Base-by-base conservation (phyloP, 2,888 invertebrate species). In the Drosophila dives region DNA sequence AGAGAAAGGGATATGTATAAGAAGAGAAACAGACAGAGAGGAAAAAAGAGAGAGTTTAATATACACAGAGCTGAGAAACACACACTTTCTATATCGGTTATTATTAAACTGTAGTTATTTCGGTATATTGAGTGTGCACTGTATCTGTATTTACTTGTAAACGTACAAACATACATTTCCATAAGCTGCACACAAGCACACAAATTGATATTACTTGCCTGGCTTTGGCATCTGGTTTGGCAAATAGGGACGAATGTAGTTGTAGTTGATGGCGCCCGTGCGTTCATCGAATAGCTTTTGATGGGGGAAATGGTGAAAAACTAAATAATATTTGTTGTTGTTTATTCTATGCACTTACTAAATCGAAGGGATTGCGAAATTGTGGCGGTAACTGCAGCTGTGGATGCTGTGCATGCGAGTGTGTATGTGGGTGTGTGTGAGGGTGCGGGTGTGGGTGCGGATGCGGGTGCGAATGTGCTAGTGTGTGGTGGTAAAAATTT, bases 291-390 rank as follows among this genome's bases (percentile, higher is more conserved):
- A 88, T 32, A 91, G 72, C 90, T 91, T 40, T 49, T 15, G 32
- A 20, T 5, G 42, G n/a, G 45, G 45, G 15, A 45, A 45, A 40
- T 63, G 40, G 26, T 38, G 17, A 54, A 32, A 38, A 50, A 62
- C 8, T 7, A 12, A 33, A 32, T n/a, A 40, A 55, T 38, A 33
- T 32, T 56, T 42, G 33, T 64, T 48, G 38, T 34, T 48, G 29
- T 36, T 55, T 55, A 29, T 33, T 45, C 23, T 48, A 20, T 10
- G 26, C 48, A 80, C 91, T 79, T 85, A 90, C 90, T 80, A 89
- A 77, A 76, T 91, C 89, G 73, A 91, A 90, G 34, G 86, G 83
- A 79, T 90, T 90, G 61, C 89, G 80, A 69, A 88, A 89, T 72
- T 87, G 89, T 61, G 91, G 83, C 79, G 89, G 86, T 80, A 89